Evolutionary conservation across 2,797 vertebrate genomes (phyloP), one percentile per base, ranked within the genome.

Genomic region (Zonotrichia albicollis): DNA sequence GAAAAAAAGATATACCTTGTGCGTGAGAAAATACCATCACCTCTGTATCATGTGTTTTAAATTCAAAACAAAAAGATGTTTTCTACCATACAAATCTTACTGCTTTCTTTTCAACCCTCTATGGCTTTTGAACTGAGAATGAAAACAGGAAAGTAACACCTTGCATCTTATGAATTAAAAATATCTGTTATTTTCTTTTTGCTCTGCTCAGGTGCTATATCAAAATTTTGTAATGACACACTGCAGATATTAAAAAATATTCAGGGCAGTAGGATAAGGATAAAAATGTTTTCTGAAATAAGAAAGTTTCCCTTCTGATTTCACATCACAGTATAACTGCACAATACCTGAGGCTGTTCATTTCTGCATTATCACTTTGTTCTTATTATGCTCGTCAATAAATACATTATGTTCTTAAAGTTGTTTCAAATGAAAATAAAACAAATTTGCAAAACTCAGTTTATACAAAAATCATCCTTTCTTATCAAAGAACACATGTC

Each of bases 361-460:
- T 77, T 85, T 84, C 46, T 62, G 9, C 13, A 9, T 86, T 90
- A 55, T 61, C 26, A n/a, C n/a, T 89, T 90, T 54, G 21, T 78
- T 84, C 50, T 73, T 13, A 30, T 50, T 84, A 29, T 64, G 7
- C 9, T 48, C 14, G 23, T 70, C 65, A 67, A 34, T 66, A 88
- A 81, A 84, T 54, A 8, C 20, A 13, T 88, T 73, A 40, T 79
- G 5, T 70, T 91, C 67, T 74, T 32, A 67, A 88, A 91, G 27
- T 57, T 3, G 1, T 79, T 90, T 72, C 51, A 32, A 66, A 79
- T 13, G 11, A 64, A 83, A 43, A 66, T 17, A 5, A 34, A 32
- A 0, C 5, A 40, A 48, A 67, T 29, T 0, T 7, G n/a, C 6
- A 57, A 64, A 40, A 20, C 19, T 66, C 45, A 66, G 6, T 70